These are phyloP conservation scores for Sturnira hondurensis DNA, from an alignment of 2,113 vertebrate species.

Conservation along the genomic window DNA sequence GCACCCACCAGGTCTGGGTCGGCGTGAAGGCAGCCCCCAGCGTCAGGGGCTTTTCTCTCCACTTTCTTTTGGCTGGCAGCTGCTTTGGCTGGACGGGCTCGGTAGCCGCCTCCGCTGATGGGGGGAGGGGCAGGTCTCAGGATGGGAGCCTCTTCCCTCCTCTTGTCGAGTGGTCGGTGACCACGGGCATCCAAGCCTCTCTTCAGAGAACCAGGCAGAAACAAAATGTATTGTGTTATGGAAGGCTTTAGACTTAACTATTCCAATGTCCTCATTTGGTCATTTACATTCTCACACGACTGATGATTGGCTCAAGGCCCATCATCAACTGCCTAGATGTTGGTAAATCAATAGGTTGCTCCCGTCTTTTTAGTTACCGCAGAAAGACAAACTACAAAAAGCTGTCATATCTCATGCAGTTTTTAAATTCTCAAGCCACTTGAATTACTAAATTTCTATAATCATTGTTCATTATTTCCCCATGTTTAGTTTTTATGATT, in stretches of 20 bases:
- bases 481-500: background rate
- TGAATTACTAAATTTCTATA: background rate
- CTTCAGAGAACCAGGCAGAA: constrained; percentile 53
- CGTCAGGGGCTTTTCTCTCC: constrained; percentile 73
- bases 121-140: constrained; percentile 78
- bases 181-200: constrained; percentile 21
- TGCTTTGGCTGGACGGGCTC: constrained; percentile 74
- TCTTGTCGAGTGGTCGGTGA: constrained; percentile 81
- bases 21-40: constrained; percentile 87
- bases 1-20: constrained; percentile 82
- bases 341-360: background rate
- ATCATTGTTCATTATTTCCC: background rate
- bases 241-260: background rate
- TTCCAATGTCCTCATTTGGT: background rate
- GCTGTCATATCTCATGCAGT: background rate
- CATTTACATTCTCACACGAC: background rate
- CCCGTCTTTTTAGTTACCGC: background rate
- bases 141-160: constrained; percentile 45
- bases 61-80: rapidly evolving
- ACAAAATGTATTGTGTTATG: background rate
- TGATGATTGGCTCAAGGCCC: background rate
- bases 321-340: background rate
- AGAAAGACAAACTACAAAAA: background rate
- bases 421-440: background rate
- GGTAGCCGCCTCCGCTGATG: constrained; percentile 77